phyloP scores from a whole-genome alignment of 2,797 vertebrate species.

The Amblyopsis hoosieri region DNA sequence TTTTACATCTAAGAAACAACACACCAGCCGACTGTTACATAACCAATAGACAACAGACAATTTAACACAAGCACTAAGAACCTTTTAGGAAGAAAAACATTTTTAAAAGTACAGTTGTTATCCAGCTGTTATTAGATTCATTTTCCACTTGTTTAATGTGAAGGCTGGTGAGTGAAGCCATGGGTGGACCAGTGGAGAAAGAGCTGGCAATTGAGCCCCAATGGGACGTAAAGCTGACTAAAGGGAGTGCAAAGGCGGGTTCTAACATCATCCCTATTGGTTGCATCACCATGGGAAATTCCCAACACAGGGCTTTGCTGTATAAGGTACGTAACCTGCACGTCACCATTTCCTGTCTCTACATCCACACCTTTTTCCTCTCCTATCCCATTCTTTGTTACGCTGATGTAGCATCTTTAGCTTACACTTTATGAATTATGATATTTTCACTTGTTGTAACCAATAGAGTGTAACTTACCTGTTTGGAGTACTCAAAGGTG shows the following conservation, averaged over 20 bases:
- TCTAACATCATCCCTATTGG: slow-evolving; percentile 90
- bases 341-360: too few species aligned
- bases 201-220: slow-evolving; percentile 81
- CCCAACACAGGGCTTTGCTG: slow-evolving; percentile 91
- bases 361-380: too few species aligned
- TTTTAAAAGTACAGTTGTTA: background rate
- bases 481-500: too few species aligned
- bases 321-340: slow-evolving; percentile 80
- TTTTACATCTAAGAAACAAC: too few species aligned
- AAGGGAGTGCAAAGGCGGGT: slow-evolving; percentile 85
- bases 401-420: too few species aligned
- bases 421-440: too few species aligned
- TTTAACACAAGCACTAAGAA: background rate
- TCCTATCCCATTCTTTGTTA: too few species aligned
- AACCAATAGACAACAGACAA: too few species aligned
- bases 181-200: slow-evolving; percentile 85
- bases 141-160: slow-evolving; percentile 1
- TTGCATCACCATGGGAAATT: slow-evolving; percentile 85
- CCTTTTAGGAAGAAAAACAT: background rate
- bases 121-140: background rate
- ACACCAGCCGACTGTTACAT: too few species aligned
- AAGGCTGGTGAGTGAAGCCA: slow-evolving; percentile 89
- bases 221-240: slow-evolving; percentile 89
- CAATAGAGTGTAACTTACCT: too few species aligned
- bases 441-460: too few species aligned